Evolutionary conservation across 2,888 invertebrate species (phyloP).

Genomic region (Meteorus colon): DNA sequence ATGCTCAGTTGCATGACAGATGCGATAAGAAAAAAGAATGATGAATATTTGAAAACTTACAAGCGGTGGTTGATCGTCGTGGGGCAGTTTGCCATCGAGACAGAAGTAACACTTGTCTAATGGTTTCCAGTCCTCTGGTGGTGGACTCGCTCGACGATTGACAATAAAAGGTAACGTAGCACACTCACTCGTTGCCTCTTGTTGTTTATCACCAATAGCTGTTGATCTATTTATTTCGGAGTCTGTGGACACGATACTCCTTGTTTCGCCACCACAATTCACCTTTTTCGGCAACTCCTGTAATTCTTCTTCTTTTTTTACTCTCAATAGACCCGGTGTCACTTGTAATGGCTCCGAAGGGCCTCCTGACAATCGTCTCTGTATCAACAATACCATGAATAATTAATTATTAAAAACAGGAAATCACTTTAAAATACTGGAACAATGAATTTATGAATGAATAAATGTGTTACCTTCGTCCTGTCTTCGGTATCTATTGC

Average conservation of each 20-base stretch:
- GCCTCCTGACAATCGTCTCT: slow-evolving; percentile 67
- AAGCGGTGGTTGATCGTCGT: slow-evolving; percentile 76
- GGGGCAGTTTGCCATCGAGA: slow-evolving; percentile 82
- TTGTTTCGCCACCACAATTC: slow-evolving; percentile 50
- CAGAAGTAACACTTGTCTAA: slow-evolving; percentile 90
- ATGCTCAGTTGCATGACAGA: neutral
- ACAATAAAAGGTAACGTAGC: slow-evolving; percentile 62
- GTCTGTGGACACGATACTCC: slow-evolving; percentile 44
- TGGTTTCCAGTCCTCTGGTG: slow-evolving; percentile 84
- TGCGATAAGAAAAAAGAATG: slow-evolving; percentile 7
- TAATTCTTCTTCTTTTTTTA: slow-evolving; percentile 71
- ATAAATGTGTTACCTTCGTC: slow-evolving; percentile 65
- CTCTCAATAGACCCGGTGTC: slow-evolving; percentile 69
- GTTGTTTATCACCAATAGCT: slow-evolving; percentile 57
- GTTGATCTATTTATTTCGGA: slow-evolving; percentile 55
- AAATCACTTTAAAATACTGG: neutral
- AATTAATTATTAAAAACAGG: too few species aligned
- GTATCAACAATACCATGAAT: neutral
- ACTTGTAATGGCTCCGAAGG: slow-evolving; percentile 67
- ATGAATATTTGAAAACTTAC: slow-evolving; percentile 68
- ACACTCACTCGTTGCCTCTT: slow-evolving; percentile 55
- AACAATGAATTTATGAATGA: neutral
- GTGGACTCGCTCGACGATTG: slow-evolving; percentile 68
- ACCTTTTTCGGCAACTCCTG: slow-evolving; percentile 64
- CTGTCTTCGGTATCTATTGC: slow-evolving; percentile 61